Conservation (phyloP, 1,140 invertebrate genomes). For the Caenorhabditis brenneri region DNA sequence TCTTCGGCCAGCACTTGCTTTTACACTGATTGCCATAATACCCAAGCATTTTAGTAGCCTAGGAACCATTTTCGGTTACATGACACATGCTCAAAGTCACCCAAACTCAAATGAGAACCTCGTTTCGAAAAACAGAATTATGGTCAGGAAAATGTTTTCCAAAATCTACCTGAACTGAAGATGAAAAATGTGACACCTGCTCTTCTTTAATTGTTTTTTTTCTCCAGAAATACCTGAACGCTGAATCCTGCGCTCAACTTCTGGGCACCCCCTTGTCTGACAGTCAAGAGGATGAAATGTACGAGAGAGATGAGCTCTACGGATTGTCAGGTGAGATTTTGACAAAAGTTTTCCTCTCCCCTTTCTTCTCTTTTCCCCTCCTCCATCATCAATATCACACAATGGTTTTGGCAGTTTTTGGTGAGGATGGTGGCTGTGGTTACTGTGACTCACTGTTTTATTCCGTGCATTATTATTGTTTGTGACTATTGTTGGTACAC, state of each 20-base stretch:
- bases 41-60: no score
- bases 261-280: no score
- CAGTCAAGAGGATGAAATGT: conserved; percentile 16
- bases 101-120: no score
- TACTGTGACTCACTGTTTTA: conserved; percentile 30
- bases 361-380: not conserved
- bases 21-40: no score
- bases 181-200: no score
- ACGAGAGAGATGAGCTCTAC: not conserved
- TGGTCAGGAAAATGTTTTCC: no score
- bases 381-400: not conserved
- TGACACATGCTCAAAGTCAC: no score
- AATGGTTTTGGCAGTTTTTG: not conserved
- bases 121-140: no score
- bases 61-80: no score
- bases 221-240: not conserved
- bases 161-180: no score
- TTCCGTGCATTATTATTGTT: conserved; percentile 8
- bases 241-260: not conserved
- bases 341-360: not conserved
- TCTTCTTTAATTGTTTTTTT: no score
- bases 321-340: not conserved
- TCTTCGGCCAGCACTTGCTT: no score
- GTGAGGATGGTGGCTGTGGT: not conserved
- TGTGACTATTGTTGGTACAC: conserved; percentile 18